Evolutionary conservation across 2,888 invertebrate genomes (phyloP), one percentile per base, ranked within the genome.

Genomic region (Xestia c-nigrum): DNA sequence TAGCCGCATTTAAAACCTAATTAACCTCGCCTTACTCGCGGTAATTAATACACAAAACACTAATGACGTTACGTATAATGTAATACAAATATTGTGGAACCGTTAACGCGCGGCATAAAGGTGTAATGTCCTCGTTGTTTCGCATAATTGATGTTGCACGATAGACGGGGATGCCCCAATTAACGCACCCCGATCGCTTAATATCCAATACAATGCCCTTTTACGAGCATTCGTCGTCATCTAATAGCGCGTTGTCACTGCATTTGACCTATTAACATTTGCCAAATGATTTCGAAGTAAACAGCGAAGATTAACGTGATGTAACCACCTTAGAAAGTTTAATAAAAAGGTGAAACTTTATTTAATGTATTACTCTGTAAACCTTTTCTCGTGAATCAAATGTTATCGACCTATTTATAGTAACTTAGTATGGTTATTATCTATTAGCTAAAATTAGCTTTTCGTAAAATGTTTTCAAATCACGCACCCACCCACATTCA

Each of bases 191-290:
- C 90, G 89, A 92, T 92, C 90, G 88, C 88, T 89, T 92, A 91
- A 93, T 92, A 90, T 91, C 91, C 89, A 90, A 93, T 92, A 91
- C 89, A 88, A 89, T 89, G 90, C 90, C 90, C 88, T 90, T 93
- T 93, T 91, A 93, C 90, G 91, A 91, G 78, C 89, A 90, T 92
- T 93, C 88, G 85, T 91, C 19, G 19, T 90, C 88, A 84, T 88
- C 86, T 92, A 92, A 93, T 91, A 87, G 92, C 89, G 90, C 85
- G 90, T 90, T 90, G 86, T 81, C 81, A 83, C 76, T 89, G 82
- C 88, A 84, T 84, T 87, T 76, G 68, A 43, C 63, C 75, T 81
- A 74, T 82, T 80, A 76, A 81, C 70, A 76, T 72, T 71, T 65
- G 31, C 31, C 10, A 43, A 68, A 84, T 31, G 24, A 43, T 40